Base-by-base conservation (phyloP, 2,113 vertebrate species). In the Megaptera novaeangliae region DNA sequence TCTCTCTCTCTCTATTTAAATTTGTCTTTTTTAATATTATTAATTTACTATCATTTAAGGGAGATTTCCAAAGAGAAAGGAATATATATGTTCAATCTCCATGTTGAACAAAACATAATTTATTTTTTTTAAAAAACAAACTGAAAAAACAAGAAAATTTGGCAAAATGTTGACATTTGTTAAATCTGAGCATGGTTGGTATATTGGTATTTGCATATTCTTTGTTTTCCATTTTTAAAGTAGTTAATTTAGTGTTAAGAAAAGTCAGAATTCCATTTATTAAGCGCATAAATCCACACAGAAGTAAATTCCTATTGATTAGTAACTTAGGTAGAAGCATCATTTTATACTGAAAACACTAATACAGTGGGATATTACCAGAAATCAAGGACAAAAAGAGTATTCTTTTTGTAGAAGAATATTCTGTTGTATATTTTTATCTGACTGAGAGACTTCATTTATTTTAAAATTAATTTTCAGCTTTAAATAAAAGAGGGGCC, bases 241-340 rank as follows among this genome's bases (percentile, higher is more conserved):
- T 46, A 59, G 84, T 74, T 86, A 96, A 95, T 82, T 92, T 78
- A 66, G 91, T 86, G 71, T 96, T 87, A 91, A 61, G 71, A 90
- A 96, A 57, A 95, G 80, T 96, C 71, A 95, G 46, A 97, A 95
- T 95, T 95, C 36, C 77, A 93, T 59, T 91, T 95, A 83, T 93
- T 97, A 97, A 90, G 39, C 72, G 89, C 29, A 20, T 64, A 61
- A 82, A 34, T 88, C 59, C 44, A 96, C 63, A 96, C 82, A 86
- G 61, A 52, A 91, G 61, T 88, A 78, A 97, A 81, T 82, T 83
- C 8, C 17, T 86, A 93, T 91, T 95, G 95, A 94, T 57, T 88
- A 44, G 20, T 71, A 81, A 59, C 52, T 84, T 68, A 93, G 44
- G 13, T 2, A 61, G 64, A 95, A 91, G 29, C 21, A 74, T 88